These are phyloP conservation scores for Magallana gigas DNA, from an alignment of 1,140 invertebrate genomes.

Conservation along the genomic window DNA sequence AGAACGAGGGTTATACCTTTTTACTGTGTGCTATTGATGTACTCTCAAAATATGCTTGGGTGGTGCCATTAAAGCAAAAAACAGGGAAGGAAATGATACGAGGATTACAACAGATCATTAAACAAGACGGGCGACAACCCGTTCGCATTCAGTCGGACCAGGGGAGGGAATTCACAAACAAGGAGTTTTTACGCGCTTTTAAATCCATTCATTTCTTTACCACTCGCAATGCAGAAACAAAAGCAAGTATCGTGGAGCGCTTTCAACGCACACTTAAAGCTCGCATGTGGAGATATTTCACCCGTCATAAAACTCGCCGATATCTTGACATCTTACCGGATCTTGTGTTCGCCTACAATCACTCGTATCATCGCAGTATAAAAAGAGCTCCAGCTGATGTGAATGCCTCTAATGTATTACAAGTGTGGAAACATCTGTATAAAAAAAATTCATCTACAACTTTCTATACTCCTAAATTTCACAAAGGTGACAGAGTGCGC, in stretches of 20 bases:
- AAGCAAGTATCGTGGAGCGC: not conserved
- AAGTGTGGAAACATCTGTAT: conserved; percentile 14
- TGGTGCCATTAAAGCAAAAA: not conserved
- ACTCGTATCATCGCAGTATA: conserved; percentile 27
- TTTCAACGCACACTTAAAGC: conserved; percentile 43
- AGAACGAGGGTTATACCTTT: too few relatives aligned
- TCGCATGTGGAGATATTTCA: conserved; percentile 46
- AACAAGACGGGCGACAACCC: too few relatives aligned
- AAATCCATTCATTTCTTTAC: too few relatives aligned
- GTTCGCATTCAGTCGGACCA: not conserved
- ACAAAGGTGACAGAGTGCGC: conserved; percentile 25
- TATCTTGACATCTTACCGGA: conserved; percentile 44
- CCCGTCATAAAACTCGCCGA: not conserved
- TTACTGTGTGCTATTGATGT: not conserved
- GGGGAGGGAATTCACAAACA: not conserved
- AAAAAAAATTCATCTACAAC: not conserved
- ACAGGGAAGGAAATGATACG: not conserved
- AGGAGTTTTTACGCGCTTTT: not conserved
- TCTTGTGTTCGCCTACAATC: conserved; percentile 21
- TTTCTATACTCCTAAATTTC: not conserved
- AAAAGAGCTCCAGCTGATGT: not conserved
- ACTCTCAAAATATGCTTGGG: not conserved
- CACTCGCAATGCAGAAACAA: too few relatives aligned
- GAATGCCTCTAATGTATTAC: not conserved
- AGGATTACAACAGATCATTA: too few relatives aligned